A percentile compares a stretch with the other conserved stretches of the same genome.
These are phyloP conservation scores for Aphelenchoides fujianensis DNA, from an alignment of 1,140 invertebrate genomes.

Conservation along the genomic window DNA sequence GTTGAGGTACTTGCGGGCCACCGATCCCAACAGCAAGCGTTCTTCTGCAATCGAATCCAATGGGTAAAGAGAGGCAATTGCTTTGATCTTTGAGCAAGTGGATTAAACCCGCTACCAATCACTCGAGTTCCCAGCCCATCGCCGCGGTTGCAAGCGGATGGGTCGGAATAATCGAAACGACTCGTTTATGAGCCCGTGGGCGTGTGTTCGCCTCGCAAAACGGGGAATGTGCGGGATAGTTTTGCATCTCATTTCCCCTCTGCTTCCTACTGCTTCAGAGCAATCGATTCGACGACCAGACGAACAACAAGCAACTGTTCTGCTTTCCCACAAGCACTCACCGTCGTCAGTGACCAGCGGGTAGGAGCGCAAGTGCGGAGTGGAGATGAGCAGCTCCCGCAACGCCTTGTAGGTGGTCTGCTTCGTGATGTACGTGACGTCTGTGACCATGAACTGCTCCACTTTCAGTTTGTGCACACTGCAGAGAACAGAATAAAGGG, in stretches of 20 bases:
- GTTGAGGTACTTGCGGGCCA: conserved; percentile 64
- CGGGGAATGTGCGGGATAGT: neutral
- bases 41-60: conserved; percentile 60
- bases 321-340: conserved; percentile 39
- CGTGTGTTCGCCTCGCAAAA: neutral
- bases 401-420: conserved; percentile 61
- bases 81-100: too few relatives aligned
- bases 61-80: too few relatives aligned
- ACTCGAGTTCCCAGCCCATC: too few relatives aligned
- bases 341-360: conserved; percentile 62
- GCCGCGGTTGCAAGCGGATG: too few relatives aligned
- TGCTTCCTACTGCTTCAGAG: too few relatives aligned
- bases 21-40: conserved; percentile 65
- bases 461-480: conserved; percentile 62
- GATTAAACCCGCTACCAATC: too few relatives aligned
- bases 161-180: neutral
- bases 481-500: conserved; percentile 10
- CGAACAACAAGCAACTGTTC: too few relatives aligned
- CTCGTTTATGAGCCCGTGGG: neutral
- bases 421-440: conserved; percentile 55
- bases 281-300: too few relatives aligned
- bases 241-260: too few relatives aligned
- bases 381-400: conserved; percentile 52
- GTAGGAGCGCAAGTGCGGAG: conserved; percentile 57
- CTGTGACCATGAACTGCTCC: conserved; percentile 58